Conservation (phyloP, 2,113 vertebrate genomes). For the Zosterops pallidus region DNA sequence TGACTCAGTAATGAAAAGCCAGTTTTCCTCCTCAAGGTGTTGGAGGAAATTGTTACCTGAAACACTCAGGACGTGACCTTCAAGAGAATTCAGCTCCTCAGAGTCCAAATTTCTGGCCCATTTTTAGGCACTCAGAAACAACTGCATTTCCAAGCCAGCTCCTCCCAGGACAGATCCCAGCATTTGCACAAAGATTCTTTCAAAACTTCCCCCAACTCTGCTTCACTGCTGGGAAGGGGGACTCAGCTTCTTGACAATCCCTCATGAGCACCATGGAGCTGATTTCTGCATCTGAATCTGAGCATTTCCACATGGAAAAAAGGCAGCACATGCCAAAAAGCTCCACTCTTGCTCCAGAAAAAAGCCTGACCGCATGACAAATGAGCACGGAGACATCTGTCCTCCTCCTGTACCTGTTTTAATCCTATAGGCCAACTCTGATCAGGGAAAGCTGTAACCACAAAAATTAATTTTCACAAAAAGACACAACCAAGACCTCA, state of each 20-base stretch:
- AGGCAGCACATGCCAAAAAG: background rate
- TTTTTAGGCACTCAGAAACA: background rate
- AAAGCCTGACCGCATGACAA: background rate
- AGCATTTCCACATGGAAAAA: background rate
- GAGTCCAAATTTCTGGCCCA: background rate
- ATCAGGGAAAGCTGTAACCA: background rate
- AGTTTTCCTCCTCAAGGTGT: slow-evolving; percentile 10
- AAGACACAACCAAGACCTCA: background rate
- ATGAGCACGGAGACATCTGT: background rate
- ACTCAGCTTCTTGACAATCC: accelerated
- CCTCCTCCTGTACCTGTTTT: background rate
- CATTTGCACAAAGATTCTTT: background rate
- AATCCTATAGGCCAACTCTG: background rate
- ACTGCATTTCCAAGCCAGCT: background rate
- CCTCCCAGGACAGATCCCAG: background rate
- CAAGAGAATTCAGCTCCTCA: background rate
- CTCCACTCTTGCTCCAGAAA: background rate
- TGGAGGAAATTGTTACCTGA: background rate
- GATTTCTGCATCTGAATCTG: background rate
- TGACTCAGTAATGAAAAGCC: slow-evolving; percentile 24
- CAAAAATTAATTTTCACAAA: background rate
- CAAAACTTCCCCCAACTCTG: background rate
- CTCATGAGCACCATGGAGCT: accelerated
- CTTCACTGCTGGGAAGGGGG: background rate
- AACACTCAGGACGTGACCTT: background rate